Evolutionary conservation across 2,113 vertebrate genomes (phyloP).

Genomic region (Sylvilagus bachmani): DNA sequence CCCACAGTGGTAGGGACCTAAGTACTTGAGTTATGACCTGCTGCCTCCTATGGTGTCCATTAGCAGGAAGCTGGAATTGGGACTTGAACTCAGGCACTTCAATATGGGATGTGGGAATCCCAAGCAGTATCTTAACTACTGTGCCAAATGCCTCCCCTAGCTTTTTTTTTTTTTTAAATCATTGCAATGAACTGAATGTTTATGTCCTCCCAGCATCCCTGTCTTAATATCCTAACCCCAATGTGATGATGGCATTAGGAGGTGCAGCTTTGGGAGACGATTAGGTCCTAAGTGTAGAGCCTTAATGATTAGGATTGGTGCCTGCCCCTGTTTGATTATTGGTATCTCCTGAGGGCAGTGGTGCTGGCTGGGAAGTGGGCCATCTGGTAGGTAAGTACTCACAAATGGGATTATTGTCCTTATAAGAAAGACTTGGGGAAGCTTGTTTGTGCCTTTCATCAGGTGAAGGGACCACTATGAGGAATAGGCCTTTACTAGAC

Average conservation of each 20-base stretch:
- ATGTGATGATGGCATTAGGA: background rate
- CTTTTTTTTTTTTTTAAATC: background rate
- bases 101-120: too few species aligned
- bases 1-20: too few species aligned
- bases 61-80: too few species aligned
- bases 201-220: background rate
- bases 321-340: background rate
- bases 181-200: background rate
- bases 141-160: too few species aligned
- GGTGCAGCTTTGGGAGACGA: background rate
- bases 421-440: background rate
- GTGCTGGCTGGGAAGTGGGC: background rate
- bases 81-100: too few species aligned
- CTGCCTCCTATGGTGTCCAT: too few species aligned
- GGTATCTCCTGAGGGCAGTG: background rate
- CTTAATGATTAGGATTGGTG: background rate
- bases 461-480: background rate
- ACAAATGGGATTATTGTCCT: background rate
- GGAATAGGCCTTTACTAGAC: background rate
- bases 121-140: too few species aligned
- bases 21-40: too few species aligned
- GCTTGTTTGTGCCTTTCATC: background rate
- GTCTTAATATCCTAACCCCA: background rate
- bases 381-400: background rate
- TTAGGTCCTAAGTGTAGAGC: background rate